These are phyloP conservation scores for Podarcis lilfordi DNA, from an alignment of 2,797 vertebrate genomes.

Conservation along the genomic window DNA sequence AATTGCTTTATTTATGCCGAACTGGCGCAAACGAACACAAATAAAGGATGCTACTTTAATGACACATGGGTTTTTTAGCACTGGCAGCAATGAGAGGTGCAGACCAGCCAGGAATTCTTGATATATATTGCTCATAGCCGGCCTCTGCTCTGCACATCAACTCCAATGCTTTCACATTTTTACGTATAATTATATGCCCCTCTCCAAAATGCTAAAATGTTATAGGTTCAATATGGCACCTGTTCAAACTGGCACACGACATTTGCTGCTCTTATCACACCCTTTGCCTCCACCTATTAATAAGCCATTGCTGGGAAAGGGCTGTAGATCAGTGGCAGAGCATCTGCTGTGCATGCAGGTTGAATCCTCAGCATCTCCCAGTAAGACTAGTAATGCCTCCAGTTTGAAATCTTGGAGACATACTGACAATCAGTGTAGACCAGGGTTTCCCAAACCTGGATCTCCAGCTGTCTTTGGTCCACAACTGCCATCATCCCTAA, in stretches of 20 bases:
- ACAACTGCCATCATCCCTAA: no score
- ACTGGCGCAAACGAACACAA: conserved; percentile 77
- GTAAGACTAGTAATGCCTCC: no score
- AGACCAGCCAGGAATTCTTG: conserved; percentile 63
- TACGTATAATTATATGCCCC: conserved; percentile 2
- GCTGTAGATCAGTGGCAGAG: no score
- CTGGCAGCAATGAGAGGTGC: conserved; percentile 74
- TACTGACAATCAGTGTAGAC: no score
- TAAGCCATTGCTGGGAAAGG: background rate
- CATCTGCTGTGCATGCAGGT: no score
- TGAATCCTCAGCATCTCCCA: no score
- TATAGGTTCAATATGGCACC: conserved; percentile 16
- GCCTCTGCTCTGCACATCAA: conserved; percentile 32
- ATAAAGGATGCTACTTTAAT: conserved; percentile 79
- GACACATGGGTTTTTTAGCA: conserved; percentile 77
- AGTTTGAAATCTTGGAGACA: no score
- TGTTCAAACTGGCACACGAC: conserved; percentile 16
- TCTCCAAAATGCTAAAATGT: conserved; percentile 50
- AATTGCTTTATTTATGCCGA: conserved; percentile 81
- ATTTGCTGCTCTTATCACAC: background rate
- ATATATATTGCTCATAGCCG: conserved; percentile 26
- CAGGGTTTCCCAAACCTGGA: no score
- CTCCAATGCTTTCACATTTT: conserved; percentile 16
- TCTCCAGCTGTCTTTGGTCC: no score
- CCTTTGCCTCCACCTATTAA: conserved; percentile 3